These are phyloP conservation scores for Chaitophorus viminalis DNA, from an alignment of 2,888 invertebrate species.

Conservation along the genomic window DNA sequence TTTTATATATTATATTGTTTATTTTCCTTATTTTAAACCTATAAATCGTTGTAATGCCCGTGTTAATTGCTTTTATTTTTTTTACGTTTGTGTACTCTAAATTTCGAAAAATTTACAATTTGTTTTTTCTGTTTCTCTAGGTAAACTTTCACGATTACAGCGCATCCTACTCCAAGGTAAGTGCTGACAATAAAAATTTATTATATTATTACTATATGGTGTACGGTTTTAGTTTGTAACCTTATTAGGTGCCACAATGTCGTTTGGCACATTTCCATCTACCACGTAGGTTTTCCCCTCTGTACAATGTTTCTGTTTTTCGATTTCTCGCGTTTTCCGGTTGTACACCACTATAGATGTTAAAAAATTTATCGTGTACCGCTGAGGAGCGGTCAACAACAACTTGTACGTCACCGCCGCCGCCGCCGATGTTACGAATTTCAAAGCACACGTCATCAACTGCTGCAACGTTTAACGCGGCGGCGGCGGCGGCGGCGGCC, in stretches of 20 bases:
- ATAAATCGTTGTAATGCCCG: neutral
- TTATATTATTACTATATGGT: neutral
- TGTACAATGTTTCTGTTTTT: neutral
- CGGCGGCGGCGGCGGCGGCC: neutral
- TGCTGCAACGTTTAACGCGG: no score
- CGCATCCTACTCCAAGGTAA: slow-evolving; percentile 58
- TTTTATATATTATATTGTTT: neutral
- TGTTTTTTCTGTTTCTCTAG: slow-evolving; percentile 51
- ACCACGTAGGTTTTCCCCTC: neutral
- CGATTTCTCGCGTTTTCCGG: neutral
- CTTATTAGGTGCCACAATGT: slow-evolving; percentile 47
- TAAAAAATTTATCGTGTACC: neutral
- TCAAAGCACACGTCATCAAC: slow-evolving; percentile 51
- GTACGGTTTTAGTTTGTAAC: slow-evolving; percentile 27
- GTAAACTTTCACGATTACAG: slow-evolving; percentile 56
- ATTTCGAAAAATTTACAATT: slow-evolving; percentile 3
- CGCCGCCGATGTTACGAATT: neutral
- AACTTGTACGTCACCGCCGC: slow-evolving; percentile 29
- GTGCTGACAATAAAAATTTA: neutral
- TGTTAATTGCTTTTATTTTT: neutral
- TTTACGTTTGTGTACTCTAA: no score
- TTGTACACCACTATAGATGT: neutral
- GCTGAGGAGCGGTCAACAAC: slow-evolving; percentile 21
- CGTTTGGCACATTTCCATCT: slow-evolving; percentile 55
- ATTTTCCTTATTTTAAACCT: neutral